These are phyloP conservation scores for Lampris megalopsis DNA, from an alignment of 2,113 vertebrate genomes.

Conservation along the genomic window DNA sequence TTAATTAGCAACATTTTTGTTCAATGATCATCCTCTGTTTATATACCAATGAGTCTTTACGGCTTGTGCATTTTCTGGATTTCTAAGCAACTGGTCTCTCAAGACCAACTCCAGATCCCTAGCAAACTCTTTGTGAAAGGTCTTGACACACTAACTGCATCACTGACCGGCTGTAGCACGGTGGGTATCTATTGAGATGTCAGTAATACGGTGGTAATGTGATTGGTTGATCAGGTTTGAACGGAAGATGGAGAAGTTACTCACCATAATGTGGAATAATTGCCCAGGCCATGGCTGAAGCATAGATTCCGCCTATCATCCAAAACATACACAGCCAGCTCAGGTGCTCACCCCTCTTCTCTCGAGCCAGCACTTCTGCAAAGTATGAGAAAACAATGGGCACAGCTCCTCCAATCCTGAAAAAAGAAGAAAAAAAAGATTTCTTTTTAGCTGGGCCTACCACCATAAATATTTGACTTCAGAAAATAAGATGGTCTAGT, in stretches of 20 bases:
- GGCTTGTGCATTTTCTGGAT: not conserved
- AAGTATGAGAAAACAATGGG: constrained; percentile 97
- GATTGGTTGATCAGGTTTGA: not conserved
- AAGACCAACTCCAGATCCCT: too few species aligned
- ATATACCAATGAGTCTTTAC: too few species aligned
- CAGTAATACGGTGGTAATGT: not conserved
- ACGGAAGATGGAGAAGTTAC: constrained; percentile 51
- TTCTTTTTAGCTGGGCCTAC: too few species aligned
- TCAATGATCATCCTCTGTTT: too few species aligned
- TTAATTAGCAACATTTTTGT: too few species aligned
- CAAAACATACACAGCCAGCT: constrained; percentile 99
- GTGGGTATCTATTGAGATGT: too few species aligned
- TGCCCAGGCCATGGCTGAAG: constrained; percentile 98
- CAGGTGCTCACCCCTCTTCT: constrained; percentile 96
- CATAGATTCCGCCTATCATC: constrained; percentile 98
- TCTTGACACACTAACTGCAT: too few species aligned
- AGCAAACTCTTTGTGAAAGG: too few species aligned
- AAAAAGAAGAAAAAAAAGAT: constrained; percentile 13
- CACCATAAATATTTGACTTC: too few species aligned
- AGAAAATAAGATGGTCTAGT: too few species aligned
- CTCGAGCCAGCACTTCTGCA: constrained; percentile 93
- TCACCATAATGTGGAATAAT: constrained; percentile 99
- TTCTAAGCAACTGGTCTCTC: too few species aligned
- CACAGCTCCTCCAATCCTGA: constrained; percentile 93
- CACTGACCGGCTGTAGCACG: too few species aligned